phyloP scores from a whole-genome alignment of 2,888 invertebrate genomes.

The Eulithis testata region DNA sequence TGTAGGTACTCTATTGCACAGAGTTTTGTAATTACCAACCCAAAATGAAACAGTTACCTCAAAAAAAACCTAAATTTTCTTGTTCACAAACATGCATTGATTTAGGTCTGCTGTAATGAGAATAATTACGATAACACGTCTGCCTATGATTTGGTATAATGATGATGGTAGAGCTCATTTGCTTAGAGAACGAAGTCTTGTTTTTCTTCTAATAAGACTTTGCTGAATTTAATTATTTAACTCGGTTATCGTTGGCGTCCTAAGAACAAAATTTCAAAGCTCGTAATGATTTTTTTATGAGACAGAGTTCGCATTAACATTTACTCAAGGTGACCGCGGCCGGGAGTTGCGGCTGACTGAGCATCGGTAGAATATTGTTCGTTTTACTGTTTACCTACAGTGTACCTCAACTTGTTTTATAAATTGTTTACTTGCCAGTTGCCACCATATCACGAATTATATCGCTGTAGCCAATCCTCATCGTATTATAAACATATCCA shows the following conservation, averaged over 20 bases:
- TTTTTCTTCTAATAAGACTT: not conserved
- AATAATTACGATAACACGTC: constrained; percentile 1
- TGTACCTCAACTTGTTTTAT: constrained; percentile 58
- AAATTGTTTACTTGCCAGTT: constrained; percentile 41
- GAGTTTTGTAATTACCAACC: constrained; percentile 5
- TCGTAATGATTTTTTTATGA: constrained; percentile 68
- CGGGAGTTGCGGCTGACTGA: constrained; percentile 78
- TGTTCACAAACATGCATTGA: not conserved
- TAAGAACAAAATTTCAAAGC: constrained; percentile 64
- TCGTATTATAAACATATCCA: constrained; percentile 23
- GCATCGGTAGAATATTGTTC: constrained; percentile 69
- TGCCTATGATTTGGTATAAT: not conserved
- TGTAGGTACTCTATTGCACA: no score
- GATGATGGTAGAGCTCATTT: not conserved
- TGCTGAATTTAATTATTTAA: constrained; percentile 9
- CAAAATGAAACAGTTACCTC: not conserved
- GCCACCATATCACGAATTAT: constrained; percentile 40
- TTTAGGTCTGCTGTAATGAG: constrained; percentile 6
- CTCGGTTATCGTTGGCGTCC: constrained; percentile 30
- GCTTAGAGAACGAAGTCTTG: not conserved
- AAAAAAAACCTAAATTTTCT: not conserved
- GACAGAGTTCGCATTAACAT: constrained; percentile 77
- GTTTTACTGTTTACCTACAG: constrained; percentile 59
- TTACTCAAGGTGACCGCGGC: constrained; percentile 81
- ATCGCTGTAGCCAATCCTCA: constrained; percentile 19